phyloP scores from a whole-genome alignment of 1,140 invertebrate species.

The Brachystomella parvula region DNA sequence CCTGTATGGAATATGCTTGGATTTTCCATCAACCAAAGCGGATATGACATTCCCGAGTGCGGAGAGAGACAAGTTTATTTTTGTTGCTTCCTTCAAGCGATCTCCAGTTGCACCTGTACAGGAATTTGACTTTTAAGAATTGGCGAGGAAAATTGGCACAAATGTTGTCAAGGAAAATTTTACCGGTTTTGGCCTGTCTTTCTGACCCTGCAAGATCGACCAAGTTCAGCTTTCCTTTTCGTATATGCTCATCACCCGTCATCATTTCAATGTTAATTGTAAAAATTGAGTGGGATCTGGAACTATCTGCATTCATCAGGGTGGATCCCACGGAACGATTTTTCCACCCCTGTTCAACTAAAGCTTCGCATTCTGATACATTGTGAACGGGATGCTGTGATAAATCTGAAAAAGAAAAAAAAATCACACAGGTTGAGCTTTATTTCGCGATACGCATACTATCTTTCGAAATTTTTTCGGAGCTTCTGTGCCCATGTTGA shows the following conservation, averaged over 20 bases:
- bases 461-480: too few relatives aligned
- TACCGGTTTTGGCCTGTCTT: slow-evolving; percentile 69
- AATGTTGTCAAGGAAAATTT: too few relatives aligned
- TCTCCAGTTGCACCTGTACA: slow-evolving; percentile 66
- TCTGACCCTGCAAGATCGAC: slow-evolving; percentile 87
- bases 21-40: slow-evolving; percentile 78
- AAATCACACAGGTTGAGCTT: neutral
- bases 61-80: slow-evolving; percentile 89
- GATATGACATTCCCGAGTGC: slow-evolving; percentile 92
- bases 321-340: slow-evolving; percentile 68
- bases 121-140: neutral
- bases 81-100: slow-evolving; percentile 83
- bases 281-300: slow-evolving; percentile 82
- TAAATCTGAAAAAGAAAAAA: slow-evolving; percentile 46
- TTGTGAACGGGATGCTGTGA: slow-evolving; percentile 67
- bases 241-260: slow-evolving; percentile 48
- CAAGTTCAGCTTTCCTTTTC: slow-evolving; percentile 75
- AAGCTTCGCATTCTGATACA: slow-evolving; percentile 60
- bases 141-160: neutral
- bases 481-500: too few relatives aligned
- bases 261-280: slow-evolving; percentile 78
- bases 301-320: slow-evolving; percentile 68
- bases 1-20: slow-evolving; percentile 84
- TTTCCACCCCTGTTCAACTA: slow-evolving; percentile 67
- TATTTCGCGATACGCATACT: too few relatives aligned